Percentiles rank a stretch among this genome's conserved stretches.
These are phyloP conservation scores for Poeciliopsis infans DNA, from an alignment of 2,797 vertebrate genomes.

Conservation along the genomic window DNA sequence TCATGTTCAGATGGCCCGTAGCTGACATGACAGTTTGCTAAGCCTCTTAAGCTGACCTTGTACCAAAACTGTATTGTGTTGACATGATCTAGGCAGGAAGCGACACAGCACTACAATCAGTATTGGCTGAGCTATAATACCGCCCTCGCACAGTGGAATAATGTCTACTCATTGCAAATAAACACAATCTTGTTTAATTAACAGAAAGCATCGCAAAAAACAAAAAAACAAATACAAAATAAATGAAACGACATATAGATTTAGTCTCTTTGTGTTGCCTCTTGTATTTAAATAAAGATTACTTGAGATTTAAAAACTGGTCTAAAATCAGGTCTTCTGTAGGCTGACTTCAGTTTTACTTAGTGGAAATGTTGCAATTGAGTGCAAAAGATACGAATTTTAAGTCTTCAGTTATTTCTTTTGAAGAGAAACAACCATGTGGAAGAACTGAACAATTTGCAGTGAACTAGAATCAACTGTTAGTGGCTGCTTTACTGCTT, in stretches of 20 bases:
- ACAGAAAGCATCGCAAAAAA: neutral
- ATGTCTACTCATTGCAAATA: neutral
- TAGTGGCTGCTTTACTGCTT: neutral
- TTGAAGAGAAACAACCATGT: neutral
- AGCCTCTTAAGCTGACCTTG: conserved; percentile 67
- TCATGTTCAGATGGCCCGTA: conserved; percentile 51
- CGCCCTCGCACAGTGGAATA: neutral
- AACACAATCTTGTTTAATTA: neutral
- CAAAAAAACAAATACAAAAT: neutral
- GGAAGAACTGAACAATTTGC: neutral
- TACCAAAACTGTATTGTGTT: conserved; percentile 43
- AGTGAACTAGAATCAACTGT: neutral
- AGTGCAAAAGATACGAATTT: neutral
- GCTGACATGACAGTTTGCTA: conserved; percentile 67
- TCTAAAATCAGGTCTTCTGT: neutral
- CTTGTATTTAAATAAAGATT: neutral
- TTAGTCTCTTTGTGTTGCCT: neutral
- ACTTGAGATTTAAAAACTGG: neutral
- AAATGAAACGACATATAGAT: neutral
- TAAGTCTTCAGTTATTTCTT: neutral
- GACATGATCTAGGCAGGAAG: conserved; percentile 55
- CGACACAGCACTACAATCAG: conserved; percentile 18
- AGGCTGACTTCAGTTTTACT: neutral
- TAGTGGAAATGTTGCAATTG: neutral
- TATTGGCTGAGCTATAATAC: conserved; percentile 9